Base-by-base conservation (phyloP, 2,888 invertebrate genomes). In the Lasioglossum calceatum region DNA sequence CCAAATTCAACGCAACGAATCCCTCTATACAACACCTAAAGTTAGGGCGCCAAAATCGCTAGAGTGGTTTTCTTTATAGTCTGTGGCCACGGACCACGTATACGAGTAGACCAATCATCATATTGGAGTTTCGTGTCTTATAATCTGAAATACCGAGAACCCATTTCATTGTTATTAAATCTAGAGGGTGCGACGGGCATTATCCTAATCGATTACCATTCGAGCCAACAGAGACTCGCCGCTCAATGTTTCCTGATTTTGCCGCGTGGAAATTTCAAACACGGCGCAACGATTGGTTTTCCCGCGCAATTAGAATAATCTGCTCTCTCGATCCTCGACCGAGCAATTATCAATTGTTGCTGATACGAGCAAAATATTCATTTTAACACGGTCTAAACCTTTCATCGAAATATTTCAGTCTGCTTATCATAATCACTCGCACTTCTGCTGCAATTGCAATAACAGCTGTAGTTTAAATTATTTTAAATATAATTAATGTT, bases 1-100 rank as follows among this genome's bases (percentile, higher is more conserved):
- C 89, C 87, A 88, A 89, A 89, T 88, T 87, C 84, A 77, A 85
- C 81, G 84, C 84, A 87, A 84, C 79, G 70, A 81, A 72, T 84
- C 85, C 42, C 70, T 89, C 81, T 85, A 72, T 79, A 71, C 74
- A 16, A 23, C 61, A 79, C 44, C 79, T 79, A 74, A 88, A 79
- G 75, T 82, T 75, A 81, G 72, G 47, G 84, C 88, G 88, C 82
- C 82, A 86, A 82, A 79, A 77, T 84, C 77, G 82, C 76, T 85
- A 61, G 36, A 64, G 74, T 76, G 32, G 72, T 78, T 54, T 77
- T 87, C 80, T 79, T 77, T 50, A 19, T 58, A 50, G 27, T 36
- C 32, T n/a, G 36, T 61, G n/a, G 50, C 47, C 47, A 19, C 47
- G 47, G 47, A 47, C 16, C 16, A 47, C 1, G 16, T 16, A 19